Base-by-base conservation (phyloP, 2,888 invertebrate genomes). In the Phalangium opilio region DNA sequence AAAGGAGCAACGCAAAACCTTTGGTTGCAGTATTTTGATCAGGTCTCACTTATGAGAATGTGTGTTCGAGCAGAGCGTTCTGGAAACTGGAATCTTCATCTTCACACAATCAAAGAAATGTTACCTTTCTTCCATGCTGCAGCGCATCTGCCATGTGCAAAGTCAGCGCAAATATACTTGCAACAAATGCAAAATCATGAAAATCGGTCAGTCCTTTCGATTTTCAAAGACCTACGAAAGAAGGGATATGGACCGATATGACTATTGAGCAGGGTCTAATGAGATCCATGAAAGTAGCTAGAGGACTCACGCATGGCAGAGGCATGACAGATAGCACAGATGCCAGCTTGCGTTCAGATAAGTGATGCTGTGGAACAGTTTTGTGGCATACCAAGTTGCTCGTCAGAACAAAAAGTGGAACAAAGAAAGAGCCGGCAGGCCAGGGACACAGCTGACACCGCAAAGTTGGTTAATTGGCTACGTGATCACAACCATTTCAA, bases 81-180 rank as follows among this genome's bases (percentile, higher is more conserved):
- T 15, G 33, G 27, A 32, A 27, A 43, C 17, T 32, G 19, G 19
- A 8, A 33, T 15, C 33, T 43, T 1, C n/a, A 33, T n/a, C 11
- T 43, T 3, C 33, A 15, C 11, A 11, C 21, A 8, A 8, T 43
- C 3, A 3, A 12, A 32, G n/a, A 43, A 33, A 32, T 43, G 43
- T 15, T 43, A 15, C 33, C 32, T 1, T 17, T 15, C 14, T 43
- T 43, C 8, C 32, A 27, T 33, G 2, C 43, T n/a, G 27, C 33
- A 33, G 65, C 65, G 11, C 62, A 67, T 57, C 62, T 62, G 45
- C 44, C 54, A 3, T 64, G 65, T 55, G 61, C 63, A 27, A 63
- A 63, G 55, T 60, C 55, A 41, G 52, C 51, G 18, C 62, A 63
- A 38, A 42, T 66, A 5, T 64, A 65, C 57, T 46, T 66, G 17